phyloP scores from a whole-genome alignment of 2,797 vertebrate species.

The Platalea minor region DNA sequence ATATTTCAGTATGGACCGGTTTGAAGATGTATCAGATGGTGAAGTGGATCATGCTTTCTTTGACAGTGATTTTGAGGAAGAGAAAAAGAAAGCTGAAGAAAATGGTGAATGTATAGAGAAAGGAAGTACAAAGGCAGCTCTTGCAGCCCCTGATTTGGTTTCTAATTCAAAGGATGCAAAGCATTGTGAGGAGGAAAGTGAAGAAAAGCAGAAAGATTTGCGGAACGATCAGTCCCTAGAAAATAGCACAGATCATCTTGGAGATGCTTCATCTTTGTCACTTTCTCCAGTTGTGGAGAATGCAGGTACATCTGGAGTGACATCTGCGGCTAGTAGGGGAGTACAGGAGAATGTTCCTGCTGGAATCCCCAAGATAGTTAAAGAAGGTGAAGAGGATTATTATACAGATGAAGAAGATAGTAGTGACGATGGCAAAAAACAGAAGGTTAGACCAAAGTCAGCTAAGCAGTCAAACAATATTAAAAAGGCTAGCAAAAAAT shows the following conservation, averaged over 20 bases:
- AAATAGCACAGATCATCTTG: background rate
- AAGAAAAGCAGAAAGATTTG: constrained; percentile 25
- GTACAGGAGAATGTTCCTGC: constrained; percentile 47
- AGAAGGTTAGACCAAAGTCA: constrained; percentile 64
- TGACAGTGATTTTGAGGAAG: constrained; percentile 87
- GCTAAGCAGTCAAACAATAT: constrained; percentile 60
- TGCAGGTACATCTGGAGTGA: constrained; percentile 15
- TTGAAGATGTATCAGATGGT: constrained; percentile 82
- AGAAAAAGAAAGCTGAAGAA: constrained; percentile 61
- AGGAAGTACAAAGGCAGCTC: background rate
- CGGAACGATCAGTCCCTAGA: background rate
- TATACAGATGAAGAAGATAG: constrained; percentile 78
- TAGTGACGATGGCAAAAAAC: constrained; percentile 74
- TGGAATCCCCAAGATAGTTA: constrained; percentile 67
- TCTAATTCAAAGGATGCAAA: constrained; percentile 15
- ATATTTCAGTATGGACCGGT: constrained; percentile 78
- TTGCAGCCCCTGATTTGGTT: background rate
- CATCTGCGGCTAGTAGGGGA: constrained; percentile 35
- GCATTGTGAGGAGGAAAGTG: constrained; percentile 33
- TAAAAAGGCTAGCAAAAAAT: constrained; percentile 74
- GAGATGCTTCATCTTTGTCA: background rate
- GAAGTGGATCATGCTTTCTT: constrained; percentile 97
- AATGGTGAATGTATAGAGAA: constrained; percentile 11
- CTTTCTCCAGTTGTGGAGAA: constrained; percentile 37
- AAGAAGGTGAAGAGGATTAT: constrained; percentile 74